phyloP scores from a whole-genome alignment of 2,888 invertebrate genomes.

The Cheiracanthium punctorium region DNA sequence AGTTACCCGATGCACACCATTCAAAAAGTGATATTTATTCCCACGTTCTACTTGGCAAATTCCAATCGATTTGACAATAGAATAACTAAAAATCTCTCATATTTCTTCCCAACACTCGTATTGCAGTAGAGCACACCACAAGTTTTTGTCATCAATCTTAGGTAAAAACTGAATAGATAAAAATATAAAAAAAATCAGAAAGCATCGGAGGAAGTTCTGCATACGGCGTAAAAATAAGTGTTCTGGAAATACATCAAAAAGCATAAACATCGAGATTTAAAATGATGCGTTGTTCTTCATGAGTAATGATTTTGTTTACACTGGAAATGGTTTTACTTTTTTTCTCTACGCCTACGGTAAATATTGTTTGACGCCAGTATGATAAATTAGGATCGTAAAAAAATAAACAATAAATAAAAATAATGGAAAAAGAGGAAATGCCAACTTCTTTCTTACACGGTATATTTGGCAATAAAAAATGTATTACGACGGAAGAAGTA shows the following conservation, averaged over 20 bases:
- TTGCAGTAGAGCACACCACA: no score
- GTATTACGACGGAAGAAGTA: not conserved
- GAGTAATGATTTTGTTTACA: slow-evolving; percentile 9
- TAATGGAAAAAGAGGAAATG: not conserved
- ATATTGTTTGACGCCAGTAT: not conserved
- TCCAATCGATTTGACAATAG: no score
- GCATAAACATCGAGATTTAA: not conserved
- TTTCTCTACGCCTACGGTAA: not conserved
- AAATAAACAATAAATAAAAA: not conserved
- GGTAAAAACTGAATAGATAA: not conserved
- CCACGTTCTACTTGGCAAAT: no score
- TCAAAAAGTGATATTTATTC: no score
- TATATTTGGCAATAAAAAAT: not conserved
- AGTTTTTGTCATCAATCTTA: not conserved
- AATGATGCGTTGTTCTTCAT: not conserved
- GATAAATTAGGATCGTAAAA: not conserved
- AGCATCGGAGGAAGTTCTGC: not conserved
- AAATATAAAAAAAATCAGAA: not conserved
- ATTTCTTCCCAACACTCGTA: no score
- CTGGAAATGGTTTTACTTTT: not conserved
- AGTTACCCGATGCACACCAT: no score
- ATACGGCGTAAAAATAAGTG: not conserved
- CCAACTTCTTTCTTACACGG: not conserved
- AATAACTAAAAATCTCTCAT: no score
- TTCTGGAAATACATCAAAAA: not conserved